These are phyloP conservation scores for Clostera curtula DNA, from an alignment of 2,888 invertebrate species.

Conservation along the genomic window DNA sequence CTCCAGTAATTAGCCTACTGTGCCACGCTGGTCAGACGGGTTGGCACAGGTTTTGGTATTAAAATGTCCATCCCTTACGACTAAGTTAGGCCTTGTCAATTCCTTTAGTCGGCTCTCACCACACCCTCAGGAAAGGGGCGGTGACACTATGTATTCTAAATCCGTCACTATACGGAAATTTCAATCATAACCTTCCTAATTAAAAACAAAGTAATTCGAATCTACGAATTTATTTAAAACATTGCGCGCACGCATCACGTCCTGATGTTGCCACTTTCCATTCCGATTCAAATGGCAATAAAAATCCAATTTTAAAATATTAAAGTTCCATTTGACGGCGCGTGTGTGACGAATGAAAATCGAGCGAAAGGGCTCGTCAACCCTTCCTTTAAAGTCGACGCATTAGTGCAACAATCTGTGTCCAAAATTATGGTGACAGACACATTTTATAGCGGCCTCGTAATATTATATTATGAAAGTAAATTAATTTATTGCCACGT, in stretches of 20 bases:
- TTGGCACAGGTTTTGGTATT: too few relatives aligned
- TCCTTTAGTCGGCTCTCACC: too few relatives aligned
- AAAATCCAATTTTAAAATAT: slow-evolving; percentile 68
- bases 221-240: too few relatives aligned
- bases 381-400: slow-evolving; percentile 52
- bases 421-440: slow-evolving; percentile 66
- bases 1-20: too few relatives aligned
- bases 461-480: slow-evolving; percentile 52
- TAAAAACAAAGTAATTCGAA: too few relatives aligned
- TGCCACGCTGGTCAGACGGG: too few relatives aligned
- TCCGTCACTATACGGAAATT: too few relatives aligned
- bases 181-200: too few relatives aligned
- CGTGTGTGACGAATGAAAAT: slow-evolving; percentile 67
- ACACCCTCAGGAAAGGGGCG: too few relatives aligned
- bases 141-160: too few relatives aligned
- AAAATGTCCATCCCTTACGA: too few relatives aligned
- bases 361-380: slow-evolving; percentile 54
- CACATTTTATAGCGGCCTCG: slow-evolving; percentile 54
- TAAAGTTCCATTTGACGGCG: slow-evolving; percentile 65
- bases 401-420: slow-evolving; percentile 67
- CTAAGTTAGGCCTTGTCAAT: too few relatives aligned
- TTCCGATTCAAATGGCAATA: slow-evolving; percentile 49
- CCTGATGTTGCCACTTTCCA: slow-evolving; percentile 29
- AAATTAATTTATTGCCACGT: slow-evolving; percentile 62
- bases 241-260: slow-evolving; percentile 5